Base-by-base conservation (phyloP, 1,140 invertebrate genomes). In the Leucophenga varia region DNA sequence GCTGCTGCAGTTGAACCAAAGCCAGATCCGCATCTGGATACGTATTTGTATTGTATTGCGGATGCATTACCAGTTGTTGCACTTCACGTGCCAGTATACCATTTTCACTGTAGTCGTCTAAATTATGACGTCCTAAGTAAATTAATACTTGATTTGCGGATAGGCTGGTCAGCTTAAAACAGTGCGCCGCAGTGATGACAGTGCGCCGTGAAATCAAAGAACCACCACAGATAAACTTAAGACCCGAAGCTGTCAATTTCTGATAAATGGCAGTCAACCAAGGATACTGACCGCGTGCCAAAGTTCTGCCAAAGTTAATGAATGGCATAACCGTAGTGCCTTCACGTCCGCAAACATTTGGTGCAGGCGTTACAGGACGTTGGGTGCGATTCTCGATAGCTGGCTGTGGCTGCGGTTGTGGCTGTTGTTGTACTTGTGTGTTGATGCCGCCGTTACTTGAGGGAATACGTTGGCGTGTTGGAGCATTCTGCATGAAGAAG, bases 261-360 rank as follows among this genome's bases (percentile, higher is more conserved):
- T 79, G 52, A 53, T 82, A 83, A 32, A 87, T 79, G 1, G 81
- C 81, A 0, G 80, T 83, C 47, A 86, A 76, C 86, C 87, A 90
- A 0, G 87, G 87, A 71, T 82, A 84, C 49, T 85, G 79, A 22
- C 86, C 84, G 10, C 77, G 71, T 0, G 65, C 54, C 2, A 82
- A 72, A 2, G 77, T 64, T 2, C 65, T 54, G 4, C 84, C 85
- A n/a, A 81, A 79, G 5, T 84, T 78, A 18, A 86, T 82, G 4
- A 80, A 58, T 1, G 64, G 71, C 55, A 76, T 75, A 0, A 61
- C 53, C 10, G 55, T 36, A 12, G 60, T 10, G 42, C 42, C 51
- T 19, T 69, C 64, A 6, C 51, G 47, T 0, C 65, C 65, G 25
- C 65, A 69, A 21, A 64, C 32, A 0, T 17, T 14, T 40, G 43